phyloP scores from a whole-genome alignment of 2,797 vertebrate genomes.

The Eospalax fontanierii region DNA sequence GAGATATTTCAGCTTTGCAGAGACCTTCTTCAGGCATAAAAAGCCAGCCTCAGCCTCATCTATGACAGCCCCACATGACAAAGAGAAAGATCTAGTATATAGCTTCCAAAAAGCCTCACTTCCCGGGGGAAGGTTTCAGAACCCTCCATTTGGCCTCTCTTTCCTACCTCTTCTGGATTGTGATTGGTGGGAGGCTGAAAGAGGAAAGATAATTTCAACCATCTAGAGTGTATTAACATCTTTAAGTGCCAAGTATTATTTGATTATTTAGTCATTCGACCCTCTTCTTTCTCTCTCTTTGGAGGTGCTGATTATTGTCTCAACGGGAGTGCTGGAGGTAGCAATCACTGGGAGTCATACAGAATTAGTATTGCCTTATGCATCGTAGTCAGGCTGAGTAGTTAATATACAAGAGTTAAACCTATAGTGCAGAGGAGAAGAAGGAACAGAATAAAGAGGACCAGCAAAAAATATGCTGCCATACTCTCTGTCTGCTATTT shows the following conservation, averaged over 20 bases:
- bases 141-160: neutral
- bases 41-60: neutral
- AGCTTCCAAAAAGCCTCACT: neutral
- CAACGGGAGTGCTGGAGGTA: neutral
- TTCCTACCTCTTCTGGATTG: neutral
- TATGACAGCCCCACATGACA: neutral
- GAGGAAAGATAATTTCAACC: neutral
- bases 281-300: neutral
- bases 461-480: neutral
- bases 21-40: neutral
- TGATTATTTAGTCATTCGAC: neutral
- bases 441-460: neutral
- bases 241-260: neutral
- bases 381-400: neutral
- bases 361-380: neutral
- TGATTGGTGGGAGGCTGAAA: neutral
- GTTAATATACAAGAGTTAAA: neutral
- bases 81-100: neutral
- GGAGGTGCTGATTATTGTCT: neutral
- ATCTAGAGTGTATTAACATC: neutral
- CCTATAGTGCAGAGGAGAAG: neutral
- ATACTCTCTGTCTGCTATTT: neutral
- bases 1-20: neutral
- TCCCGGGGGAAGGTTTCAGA: neutral
- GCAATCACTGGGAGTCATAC: neutral